These are phyloP conservation scores for Hypselothyrea guttata DNA, from an alignment of 2,888 invertebrate genomes.

Conservation along the genomic window DNA sequence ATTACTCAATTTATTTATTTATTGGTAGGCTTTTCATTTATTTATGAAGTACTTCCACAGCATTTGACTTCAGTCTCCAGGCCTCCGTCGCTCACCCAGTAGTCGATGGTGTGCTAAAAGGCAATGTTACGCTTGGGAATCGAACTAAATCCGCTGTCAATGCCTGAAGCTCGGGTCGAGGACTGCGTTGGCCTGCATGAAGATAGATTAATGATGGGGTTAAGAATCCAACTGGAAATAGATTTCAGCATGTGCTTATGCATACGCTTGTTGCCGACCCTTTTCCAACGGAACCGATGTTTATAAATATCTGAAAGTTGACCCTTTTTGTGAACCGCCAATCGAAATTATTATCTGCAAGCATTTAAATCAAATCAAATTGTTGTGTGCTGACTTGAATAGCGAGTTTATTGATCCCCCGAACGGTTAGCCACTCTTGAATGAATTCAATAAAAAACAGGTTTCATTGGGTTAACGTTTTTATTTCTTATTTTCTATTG, in stretches of 20 bases:
- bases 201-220: conserved; percentile 67
- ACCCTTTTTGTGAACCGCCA: background rate
- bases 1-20: conserved; percentile 74
- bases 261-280: conserved; percentile 35
- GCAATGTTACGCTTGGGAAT: conserved; percentile 46
- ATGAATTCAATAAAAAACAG: conserved; percentile 9
- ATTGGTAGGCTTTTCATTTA: conserved; percentile 51
- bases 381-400: conserved; percentile 31
- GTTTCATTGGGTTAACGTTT: background rate
- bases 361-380: conserved; percentile 37
- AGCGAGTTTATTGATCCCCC: conserved; percentile 26
- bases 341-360: conserved; percentile 22
- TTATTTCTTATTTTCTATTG: no score
- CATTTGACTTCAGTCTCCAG: conserved; percentile 17
- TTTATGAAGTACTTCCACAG: conserved; percentile 43
- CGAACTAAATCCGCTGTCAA: conserved; percentile 22
- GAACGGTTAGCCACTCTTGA: conserved; percentile 13
- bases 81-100: background rate
- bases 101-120: conserved; percentile 33
- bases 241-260: conserved; percentile 42
- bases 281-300: conserved; percentile 19
- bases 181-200: conserved; percentile 29
- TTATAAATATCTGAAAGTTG: conserved; percentile 56
- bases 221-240: conserved; percentile 45
- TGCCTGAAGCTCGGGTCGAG: conserved; percentile 2